phyloP scores from a whole-genome alignment of 2,797 vertebrate genomes.

The Geotria australis region DNA sequence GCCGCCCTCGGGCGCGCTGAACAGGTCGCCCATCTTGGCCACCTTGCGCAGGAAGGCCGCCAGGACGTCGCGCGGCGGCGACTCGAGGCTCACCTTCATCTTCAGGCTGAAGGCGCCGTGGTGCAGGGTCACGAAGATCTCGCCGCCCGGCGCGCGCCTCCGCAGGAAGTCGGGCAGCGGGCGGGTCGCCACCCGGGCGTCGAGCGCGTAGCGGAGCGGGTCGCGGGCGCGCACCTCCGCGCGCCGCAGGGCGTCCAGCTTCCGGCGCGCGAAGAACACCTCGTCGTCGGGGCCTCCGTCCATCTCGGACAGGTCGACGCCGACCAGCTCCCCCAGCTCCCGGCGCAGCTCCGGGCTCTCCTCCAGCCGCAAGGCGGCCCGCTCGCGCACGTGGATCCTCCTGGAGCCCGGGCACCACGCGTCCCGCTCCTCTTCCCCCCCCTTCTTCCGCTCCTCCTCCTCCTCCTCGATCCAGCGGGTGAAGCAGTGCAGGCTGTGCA shows the following conservation, averaged over 20 bases:
- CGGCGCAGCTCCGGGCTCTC: too few relatives aligned
- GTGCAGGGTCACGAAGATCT: constrained; percentile 11
- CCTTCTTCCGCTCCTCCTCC: too few relatives aligned
- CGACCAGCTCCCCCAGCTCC: constrained; percentile 13
- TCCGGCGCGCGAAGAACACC: constrained; percentile 20
- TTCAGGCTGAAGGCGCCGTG: constrained; percentile 3
- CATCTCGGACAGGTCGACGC: constrained; percentile 13
- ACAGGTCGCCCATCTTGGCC: constrained; percentile 1
- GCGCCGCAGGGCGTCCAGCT: constrained; percentile 14
- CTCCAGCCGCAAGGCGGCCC: too few relatives aligned
- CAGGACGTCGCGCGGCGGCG: constrained; percentile 4
- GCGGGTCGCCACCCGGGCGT: constrained; percentile 16
- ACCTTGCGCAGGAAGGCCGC: constrained; percentile 3
- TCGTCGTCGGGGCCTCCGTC: constrained; percentile 14
- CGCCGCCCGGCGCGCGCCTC: constrained; percentile 4
- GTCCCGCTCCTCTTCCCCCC: too few relatives aligned
- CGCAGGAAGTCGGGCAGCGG: constrained; percentile 10
- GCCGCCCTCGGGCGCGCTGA: constrained; percentile 3
- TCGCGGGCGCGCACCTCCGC: constrained; percentile 13
- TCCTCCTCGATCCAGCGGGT: constrained; percentile 6
- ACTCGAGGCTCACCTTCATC: constrained; percentile 3
- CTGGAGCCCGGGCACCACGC: too few relatives aligned
- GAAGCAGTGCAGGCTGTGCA: constrained; percentile 16
- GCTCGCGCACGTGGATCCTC: too few relatives aligned
- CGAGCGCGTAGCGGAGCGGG: constrained; percentile 12